Evolutionary conservation across 2,888 invertebrate species (phyloP).

Genomic region (Spisula subtruncata): DNA sequence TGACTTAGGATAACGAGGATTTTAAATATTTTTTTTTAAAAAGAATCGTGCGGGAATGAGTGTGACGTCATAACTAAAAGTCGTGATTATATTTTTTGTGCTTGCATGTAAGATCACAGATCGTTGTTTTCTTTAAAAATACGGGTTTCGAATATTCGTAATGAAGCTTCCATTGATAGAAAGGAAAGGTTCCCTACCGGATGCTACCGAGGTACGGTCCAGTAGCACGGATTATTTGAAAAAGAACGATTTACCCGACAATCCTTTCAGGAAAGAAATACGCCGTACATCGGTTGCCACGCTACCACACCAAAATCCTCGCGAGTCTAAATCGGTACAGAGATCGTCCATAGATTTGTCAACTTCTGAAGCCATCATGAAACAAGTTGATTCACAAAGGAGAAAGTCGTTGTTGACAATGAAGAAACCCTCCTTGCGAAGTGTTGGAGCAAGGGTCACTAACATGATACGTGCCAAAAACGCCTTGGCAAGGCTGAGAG

Average conservation of each 20-base stretch:
- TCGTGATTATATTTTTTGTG: no score
- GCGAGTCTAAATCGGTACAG: no score
- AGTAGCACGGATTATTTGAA: not conserved
- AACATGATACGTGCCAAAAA: constrained; percentile 68
- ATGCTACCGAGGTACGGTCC: not conserved
- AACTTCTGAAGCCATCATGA: not conserved
- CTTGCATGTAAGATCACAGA: no score
- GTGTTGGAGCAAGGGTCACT: constrained; percentile 68
- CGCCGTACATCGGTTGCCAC: not conserved
- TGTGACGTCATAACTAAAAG: no score
- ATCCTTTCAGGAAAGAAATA: not conserved
- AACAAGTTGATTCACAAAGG: not conserved
- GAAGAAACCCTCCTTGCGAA: constrained; percentile 46
- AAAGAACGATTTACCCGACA: not conserved
- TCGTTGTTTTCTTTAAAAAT: no score
- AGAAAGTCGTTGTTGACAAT: not conserved
- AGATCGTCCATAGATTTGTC: not conserved
- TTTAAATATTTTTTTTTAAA: no score
- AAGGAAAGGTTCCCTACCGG: not conserved
- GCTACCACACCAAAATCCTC: not conserved
- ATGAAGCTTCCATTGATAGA: not conserved
- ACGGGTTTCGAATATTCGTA: not conserved
- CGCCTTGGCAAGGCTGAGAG: constrained; percentile 64
- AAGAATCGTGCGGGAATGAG: no score
- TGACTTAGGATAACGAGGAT: no score